Base-by-base conservation (phyloP, 2,113 vertebrate species). In the Paradisaea rubra region DNA sequence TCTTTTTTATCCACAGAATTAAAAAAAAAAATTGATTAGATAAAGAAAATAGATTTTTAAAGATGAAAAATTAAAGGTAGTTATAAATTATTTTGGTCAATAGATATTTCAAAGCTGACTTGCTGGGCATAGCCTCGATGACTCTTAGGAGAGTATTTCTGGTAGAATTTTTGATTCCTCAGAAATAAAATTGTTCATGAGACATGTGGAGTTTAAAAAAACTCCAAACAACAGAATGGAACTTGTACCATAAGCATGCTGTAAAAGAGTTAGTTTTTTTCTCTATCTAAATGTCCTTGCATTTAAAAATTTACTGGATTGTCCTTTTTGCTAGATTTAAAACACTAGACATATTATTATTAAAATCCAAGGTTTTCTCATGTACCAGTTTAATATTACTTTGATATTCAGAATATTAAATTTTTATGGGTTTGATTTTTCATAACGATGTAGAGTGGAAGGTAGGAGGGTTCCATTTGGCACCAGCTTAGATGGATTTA, bases 371-470 rank as follows among this genome's bases (percentile, higher is more conserved):
- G 3, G 2, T 8, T 88, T 68, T 39, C 11, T 4, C 5, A 22
- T 39, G 3, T 10, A 41, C 3, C 8, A 47, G 9, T 59, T 64
- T 45, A 50, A 53, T 44, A 73, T 45, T 53, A 13, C 18, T 74
- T 74, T 33, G 14, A 25, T 57, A 66, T 47, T 39, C 7, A 53
- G n/a, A 50, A 54, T 53, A 59, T 6, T 2, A 44, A 12, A 14
- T 9, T 49, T 44, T 60, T 15, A 8, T 13, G 3, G 8, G 22
- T 78, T 56, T 41, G 2, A 9, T 27, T 77, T 68, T 60, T 68
- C 7, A 0, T 47, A 17, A 11, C 0, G 2, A 11, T 37, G 30
- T 42, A 9, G 44, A 17, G 4, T 35, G 1, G 16, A 44, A 52
- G 5, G 13, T 31, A 13, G 13, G 20, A 65, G 35, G 7, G 6